Conservation (phyloP, 1,140 invertebrate species). For the Samia ricini region DNA sequence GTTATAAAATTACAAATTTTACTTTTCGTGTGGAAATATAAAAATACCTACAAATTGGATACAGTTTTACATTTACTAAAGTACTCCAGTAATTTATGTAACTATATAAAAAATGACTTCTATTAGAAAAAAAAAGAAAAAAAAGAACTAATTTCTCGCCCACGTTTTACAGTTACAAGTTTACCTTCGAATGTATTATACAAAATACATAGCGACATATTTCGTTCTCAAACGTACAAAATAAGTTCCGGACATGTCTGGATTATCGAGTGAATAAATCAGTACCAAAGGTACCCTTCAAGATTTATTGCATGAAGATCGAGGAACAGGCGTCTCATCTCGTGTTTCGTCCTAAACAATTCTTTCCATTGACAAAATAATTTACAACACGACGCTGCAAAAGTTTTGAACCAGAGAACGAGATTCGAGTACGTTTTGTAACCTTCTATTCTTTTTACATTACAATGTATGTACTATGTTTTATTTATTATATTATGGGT, state of each 20-base stretch:
- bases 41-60: background rate
- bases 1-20: too few relatives aligned
- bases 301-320: slow-evolving; percentile 44
- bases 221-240: slow-evolving; percentile 39
- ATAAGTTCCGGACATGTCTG: slow-evolving; percentile 44
- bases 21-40: too few relatives aligned
- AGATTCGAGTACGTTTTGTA: background rate
- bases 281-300: slow-evolving; percentile 40
- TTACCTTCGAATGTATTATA: background rate
- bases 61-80: background rate
- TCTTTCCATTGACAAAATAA: slow-evolving; percentile 23
- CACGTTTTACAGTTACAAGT: background rate
- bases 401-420: background rate
- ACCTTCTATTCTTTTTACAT: background rate
- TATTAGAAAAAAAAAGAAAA: background rate
- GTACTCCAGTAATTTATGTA: background rate
- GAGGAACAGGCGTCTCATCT: slow-evolving; percentile 37
- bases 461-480: too few relatives aligned
- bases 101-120: background rate
- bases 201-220: slow-evolving; percentile 16
- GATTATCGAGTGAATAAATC: slow-evolving; percentile 61
- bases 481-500: too few relatives aligned
- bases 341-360: slow-evolving; percentile 33
- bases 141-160: slow-evolving; percentile 2
- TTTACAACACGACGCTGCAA: slow-evolving; percentile 2